A percentile compares a stretch with the other conserved stretches of the same genome.
phyloP scores from a whole-genome alignment of 1,140 invertebrate genomes.

The Lordiphosa stackelbergi region DNA sequence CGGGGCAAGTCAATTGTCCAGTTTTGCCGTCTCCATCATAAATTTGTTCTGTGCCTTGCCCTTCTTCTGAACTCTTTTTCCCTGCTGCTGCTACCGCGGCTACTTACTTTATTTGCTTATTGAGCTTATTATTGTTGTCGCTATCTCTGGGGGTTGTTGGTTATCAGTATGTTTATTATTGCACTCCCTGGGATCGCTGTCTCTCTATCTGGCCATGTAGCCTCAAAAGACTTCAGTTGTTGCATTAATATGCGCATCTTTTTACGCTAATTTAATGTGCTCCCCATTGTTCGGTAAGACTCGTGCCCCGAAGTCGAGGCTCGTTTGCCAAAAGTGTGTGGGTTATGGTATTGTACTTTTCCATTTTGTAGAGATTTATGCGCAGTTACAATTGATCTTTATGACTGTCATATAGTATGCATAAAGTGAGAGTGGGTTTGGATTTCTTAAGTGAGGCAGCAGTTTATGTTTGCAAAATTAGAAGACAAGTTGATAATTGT shows the following conservation, averaged over 20 bases:
- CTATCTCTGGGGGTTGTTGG: conserved; percentile 34
- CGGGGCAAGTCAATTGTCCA: conserved; percentile 70
- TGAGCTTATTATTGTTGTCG: conserved; percentile 58
- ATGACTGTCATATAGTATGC: conserved; percentile 3
- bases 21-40: conserved; percentile 44
- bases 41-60: conserved; percentile 27
- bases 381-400: conserved; percentile 42
- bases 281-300: conserved; percentile 23
- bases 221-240: conserved; percentile 1
- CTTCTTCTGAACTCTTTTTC: conserved; percentile 5
- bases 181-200: conserved; percentile 15
- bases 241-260: conserved; percentile 45
- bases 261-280: conserved; percentile 43
- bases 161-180: conserved; percentile 62
- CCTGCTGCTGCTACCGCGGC: neutral
- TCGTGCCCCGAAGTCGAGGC: conserved; percentile 7
- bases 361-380: conserved; percentile 23
- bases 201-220: neutral
- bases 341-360: conserved; percentile 2
- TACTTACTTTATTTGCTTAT: conserved; percentile 58
- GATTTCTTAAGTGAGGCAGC: conserved; percentile 4
- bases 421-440: conserved; percentile 18
- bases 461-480: neutral
- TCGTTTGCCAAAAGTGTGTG: conserved; percentile 11
- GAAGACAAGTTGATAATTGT: conserved; percentile 1